phyloP scores from a whole-genome alignment of 2,797 vertebrate genomes.

The Acestrorhynchus altus region DNA sequence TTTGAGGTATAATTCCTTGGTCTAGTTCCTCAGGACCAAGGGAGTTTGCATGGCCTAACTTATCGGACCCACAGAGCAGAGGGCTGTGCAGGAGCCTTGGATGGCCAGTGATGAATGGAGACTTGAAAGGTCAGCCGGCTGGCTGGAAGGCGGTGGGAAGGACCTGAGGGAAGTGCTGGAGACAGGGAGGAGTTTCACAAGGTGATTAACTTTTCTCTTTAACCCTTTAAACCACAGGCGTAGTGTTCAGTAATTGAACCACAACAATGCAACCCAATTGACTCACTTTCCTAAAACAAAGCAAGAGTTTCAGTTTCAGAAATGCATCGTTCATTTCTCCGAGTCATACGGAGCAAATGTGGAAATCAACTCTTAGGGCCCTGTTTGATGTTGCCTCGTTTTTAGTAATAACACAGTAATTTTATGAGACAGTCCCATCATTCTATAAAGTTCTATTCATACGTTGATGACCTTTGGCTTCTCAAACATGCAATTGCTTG shows the following conservation, averaged over 20 bases:
- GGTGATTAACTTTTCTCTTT: constrained; percentile 10
- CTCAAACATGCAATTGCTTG: too few relatives aligned
- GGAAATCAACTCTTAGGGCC: too few relatives aligned
- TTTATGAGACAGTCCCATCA: too few relatives aligned
- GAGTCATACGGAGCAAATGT: too few relatives aligned
- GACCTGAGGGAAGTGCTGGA: constrained; percentile 42
- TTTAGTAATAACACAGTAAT: too few relatives aligned
- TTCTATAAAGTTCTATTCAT: too few relatives aligned
- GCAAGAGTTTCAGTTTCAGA: too few relatives aligned
- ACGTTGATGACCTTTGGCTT: too few relatives aligned
- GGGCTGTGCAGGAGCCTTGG: constrained; percentile 19
- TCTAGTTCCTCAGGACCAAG: background rate
- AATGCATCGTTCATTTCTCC: too few relatives aligned
- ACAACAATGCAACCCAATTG: too few relatives aligned
- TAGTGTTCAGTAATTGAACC: background rate
- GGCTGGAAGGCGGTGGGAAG: constrained; percentile 52
- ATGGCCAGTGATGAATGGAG: constrained; percentile 48
- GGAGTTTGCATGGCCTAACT: background rate
- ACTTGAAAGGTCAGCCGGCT: constrained; percentile 48
- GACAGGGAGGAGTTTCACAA: constrained; percentile 59
- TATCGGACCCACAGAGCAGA: constrained; percentile 2
- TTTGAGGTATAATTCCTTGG: constrained; percentile 3
- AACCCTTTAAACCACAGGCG: background rate
- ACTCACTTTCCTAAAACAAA: too few relatives aligned
- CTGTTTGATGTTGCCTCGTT: too few relatives aligned